Conservation (phyloP, 92 coral and sea anemone species). For the Umimayanthus chanpuru region DNA sequence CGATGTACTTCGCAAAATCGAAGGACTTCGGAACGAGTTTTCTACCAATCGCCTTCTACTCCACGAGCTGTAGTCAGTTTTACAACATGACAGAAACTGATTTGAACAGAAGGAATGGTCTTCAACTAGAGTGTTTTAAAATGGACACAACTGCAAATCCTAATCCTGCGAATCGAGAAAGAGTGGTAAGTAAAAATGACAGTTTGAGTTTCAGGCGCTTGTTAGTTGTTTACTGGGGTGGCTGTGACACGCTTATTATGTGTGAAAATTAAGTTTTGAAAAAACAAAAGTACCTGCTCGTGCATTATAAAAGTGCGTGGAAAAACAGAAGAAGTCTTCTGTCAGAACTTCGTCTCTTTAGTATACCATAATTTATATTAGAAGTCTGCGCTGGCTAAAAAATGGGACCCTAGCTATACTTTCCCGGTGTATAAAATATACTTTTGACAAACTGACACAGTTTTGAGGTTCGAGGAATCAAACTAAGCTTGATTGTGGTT, state of each 20-base stretch:
- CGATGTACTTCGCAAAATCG: constrained; percentile 90
- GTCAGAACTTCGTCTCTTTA: background rate
- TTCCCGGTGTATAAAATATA: too few species aligned
- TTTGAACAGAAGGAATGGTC: constrained; percentile 19
- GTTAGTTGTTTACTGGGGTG: background rate
- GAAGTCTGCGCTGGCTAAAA: background rate
- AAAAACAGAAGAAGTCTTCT: background rate
- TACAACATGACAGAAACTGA: constrained; percentile 65
- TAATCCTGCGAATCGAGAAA: constrained; percentile 28
- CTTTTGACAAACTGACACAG: too few species aligned
- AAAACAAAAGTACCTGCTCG: constrained; percentile 7
- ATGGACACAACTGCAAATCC: constrained; percentile 12
- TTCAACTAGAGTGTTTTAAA: background rate
- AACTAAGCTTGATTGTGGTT: background rate
- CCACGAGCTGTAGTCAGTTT: constrained; percentile 72
- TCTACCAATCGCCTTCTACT: constrained; percentile 59
- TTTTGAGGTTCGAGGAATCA: background rate
- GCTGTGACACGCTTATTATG: background rate
- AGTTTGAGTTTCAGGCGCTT: background rate
- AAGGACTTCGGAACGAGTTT: constrained; percentile 73
- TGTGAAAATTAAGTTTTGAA: background rate
- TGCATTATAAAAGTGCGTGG: background rate
- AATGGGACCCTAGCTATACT: too few species aligned
- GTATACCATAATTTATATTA: too few species aligned
- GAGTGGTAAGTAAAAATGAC: constrained; percentile 47